A percentile compares a stretch with the other conserved stretches of the same genome.
phyloP scores from a whole-genome alignment of 2,113 vertebrate species.

The Guaruba guarouba region DNA sequence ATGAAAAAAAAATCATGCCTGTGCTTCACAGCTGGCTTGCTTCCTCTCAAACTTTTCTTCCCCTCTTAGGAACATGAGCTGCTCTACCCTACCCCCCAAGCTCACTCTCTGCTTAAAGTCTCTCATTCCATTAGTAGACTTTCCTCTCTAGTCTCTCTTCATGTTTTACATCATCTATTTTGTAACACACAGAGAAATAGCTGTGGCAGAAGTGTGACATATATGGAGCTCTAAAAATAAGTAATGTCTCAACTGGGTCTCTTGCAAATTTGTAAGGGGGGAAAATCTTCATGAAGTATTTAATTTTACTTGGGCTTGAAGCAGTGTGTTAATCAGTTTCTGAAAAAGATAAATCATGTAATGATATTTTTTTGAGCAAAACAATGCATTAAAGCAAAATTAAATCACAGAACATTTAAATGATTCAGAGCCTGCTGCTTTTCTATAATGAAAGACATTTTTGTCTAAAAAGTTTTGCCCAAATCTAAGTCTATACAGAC shows the following conservation, averaged over 20 bases:
- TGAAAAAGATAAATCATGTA: background rate
- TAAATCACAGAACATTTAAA: background rate
- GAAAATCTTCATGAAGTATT: background rate
- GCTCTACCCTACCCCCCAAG: background rate
- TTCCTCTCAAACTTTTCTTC: background rate
- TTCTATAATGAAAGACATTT: background rate
- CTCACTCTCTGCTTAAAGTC: background rate
- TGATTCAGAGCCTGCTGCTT: background rate
- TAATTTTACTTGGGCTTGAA: background rate
- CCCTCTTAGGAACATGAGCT: background rate
- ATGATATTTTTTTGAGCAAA: background rate
- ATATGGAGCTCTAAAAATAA: background rate
- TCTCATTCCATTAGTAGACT: background rate
- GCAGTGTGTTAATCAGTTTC: background rate
- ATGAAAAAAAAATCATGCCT: background rate
- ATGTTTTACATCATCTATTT: background rate
- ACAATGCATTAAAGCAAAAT: background rate
- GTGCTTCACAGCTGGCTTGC: background rate
- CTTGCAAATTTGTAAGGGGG: background rate
- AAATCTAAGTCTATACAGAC: background rate
- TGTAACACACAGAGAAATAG: background rate
- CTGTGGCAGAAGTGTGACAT: background rate
- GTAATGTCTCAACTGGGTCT: background rate
- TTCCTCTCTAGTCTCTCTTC: background rate
- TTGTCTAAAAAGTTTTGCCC: background rate